phyloP scores from a whole-genome alignment of 2,113 vertebrate species.

The Probosciger aterrimus region DNA sequence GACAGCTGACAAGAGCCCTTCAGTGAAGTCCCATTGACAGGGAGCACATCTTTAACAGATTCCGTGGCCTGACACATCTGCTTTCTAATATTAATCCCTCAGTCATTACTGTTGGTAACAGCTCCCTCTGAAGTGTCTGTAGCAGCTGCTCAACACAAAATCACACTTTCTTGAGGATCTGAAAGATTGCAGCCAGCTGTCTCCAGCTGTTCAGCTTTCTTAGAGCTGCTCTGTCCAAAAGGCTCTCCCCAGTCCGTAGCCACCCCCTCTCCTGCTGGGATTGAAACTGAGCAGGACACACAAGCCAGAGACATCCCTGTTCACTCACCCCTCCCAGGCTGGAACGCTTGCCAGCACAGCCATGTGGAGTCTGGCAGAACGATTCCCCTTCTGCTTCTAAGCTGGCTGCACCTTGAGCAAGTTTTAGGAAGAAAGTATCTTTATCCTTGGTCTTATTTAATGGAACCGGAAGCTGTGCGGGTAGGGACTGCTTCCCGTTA shows the following conservation, averaged over 20 bases:
- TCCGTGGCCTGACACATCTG: constrained; percentile 15
- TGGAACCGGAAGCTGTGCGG: not conserved
- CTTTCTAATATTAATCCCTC: constrained; percentile 17
- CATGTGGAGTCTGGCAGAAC: fast-evolving
- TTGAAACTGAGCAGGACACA: fast-evolving
- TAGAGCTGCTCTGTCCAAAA: constrained; percentile 2
- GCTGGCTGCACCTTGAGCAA: not conserved
- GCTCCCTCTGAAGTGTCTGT: not conserved
- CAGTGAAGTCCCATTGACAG: not conserved
- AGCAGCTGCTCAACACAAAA: constrained; percentile 42
- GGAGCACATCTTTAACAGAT: constrained; percentile 5
- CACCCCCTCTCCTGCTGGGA: not conserved
- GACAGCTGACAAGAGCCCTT: constrained; percentile 9
- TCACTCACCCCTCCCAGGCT: not conserved
- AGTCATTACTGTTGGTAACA: not conserved
- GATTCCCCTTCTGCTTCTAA: not conserved
- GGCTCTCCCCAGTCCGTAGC: fast-evolving
- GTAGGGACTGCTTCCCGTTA: not conserved
- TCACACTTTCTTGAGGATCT: not conserved
- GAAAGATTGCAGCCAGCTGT: constrained; percentile 40
- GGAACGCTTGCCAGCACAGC: not conserved
- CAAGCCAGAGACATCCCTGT: not conserved
- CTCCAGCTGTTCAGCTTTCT: constrained; percentile 28
- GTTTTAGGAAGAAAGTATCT: not conserved
- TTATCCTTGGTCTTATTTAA: not conserved